These are phyloP conservation scores for Passer montanus DNA, from an alignment of 2,113 vertebrate genomes.

Conservation along the genomic window DNA sequence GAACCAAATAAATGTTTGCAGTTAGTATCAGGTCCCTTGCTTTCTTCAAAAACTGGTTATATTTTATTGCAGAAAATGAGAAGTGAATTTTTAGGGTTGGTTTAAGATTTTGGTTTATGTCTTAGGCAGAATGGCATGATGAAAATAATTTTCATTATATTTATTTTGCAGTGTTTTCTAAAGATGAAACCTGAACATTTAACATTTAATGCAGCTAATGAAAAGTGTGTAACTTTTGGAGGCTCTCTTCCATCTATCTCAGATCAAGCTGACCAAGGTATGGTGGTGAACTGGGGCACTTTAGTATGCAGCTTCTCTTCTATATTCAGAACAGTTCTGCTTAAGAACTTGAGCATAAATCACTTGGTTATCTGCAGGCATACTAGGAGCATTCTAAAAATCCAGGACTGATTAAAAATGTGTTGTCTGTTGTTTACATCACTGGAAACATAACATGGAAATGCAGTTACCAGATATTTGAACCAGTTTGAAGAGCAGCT, in stretches of 20 bases:
- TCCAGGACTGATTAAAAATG: not conserved
- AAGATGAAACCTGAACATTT: slow-evolving; percentile 51
- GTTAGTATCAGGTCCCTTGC: not conserved
- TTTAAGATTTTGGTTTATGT: not conserved
- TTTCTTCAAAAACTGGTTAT: not conserved
- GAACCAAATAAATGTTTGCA: not conserved
- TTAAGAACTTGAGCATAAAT: not conserved
- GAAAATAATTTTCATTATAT: not conserved
- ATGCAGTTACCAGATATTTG: not conserved
- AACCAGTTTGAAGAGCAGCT: not conserved
- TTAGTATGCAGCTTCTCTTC: not conserved
- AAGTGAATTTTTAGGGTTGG: not conserved
- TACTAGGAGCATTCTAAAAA: not conserved
- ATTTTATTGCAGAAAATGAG: not conserved
- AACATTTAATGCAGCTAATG: slow-evolving; percentile 76
- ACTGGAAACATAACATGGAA: not conserved
- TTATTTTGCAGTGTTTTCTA: slow-evolving; percentile 87
- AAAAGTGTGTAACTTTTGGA: slow-evolving; percentile 75
- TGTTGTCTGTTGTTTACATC: not conserved
- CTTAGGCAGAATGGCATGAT: not conserved
- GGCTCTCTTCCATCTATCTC: slow-evolving; percentile 85
- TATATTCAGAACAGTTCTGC: not conserved
- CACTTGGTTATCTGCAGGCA: not conserved
- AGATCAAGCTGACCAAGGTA: slow-evolving; percentile 92
- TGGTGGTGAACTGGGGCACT: not conserved